These are phyloP conservation scores for Mus pahari DNA, from an alignment of 2,113 vertebrate species.

Conservation along the genomic window DNA sequence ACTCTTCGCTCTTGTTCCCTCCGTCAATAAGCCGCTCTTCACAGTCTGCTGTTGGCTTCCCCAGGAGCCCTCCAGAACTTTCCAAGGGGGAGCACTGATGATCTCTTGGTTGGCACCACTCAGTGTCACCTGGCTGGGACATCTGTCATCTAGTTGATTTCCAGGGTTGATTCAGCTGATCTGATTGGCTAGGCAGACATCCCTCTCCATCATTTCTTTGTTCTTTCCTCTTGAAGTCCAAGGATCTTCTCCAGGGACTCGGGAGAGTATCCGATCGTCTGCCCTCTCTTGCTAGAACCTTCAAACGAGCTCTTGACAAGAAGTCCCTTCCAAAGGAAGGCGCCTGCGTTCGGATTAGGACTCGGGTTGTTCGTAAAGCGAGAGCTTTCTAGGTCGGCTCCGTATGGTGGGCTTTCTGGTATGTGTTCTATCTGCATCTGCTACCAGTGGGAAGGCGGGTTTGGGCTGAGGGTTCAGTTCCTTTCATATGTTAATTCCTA, in stretches of 20 bases:
- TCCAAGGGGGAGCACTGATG: neutral
- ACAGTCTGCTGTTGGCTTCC: neutral
- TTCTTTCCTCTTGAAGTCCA: neutral
- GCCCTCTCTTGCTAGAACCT: neutral
- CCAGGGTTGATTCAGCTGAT: neutral
- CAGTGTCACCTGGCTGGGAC: neutral
- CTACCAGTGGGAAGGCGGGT: neutral
- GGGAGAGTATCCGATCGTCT: neutral
- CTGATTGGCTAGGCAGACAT: neutral
- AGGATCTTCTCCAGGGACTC: neutral
- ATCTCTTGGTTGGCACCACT: neutral
- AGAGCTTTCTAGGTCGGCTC: neutral
- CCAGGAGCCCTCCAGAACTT: neutral
- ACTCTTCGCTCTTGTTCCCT: neutral
- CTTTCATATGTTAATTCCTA: neutral
- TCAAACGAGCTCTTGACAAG: neutral
- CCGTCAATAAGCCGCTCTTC: neutral
- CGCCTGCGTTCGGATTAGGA: too few relatives aligned
- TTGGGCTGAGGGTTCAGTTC: neutral
- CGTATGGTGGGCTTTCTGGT: neutral
- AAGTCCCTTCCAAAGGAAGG: neutral
- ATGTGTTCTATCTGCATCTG: neutral
- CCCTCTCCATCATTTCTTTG: neutral
- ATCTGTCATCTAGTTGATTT: neutral
- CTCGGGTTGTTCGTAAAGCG: neutral